phyloP scores from a whole-genome alignment of 2,797 vertebrate species.

The Falco novaeseelandiae region DNA sequence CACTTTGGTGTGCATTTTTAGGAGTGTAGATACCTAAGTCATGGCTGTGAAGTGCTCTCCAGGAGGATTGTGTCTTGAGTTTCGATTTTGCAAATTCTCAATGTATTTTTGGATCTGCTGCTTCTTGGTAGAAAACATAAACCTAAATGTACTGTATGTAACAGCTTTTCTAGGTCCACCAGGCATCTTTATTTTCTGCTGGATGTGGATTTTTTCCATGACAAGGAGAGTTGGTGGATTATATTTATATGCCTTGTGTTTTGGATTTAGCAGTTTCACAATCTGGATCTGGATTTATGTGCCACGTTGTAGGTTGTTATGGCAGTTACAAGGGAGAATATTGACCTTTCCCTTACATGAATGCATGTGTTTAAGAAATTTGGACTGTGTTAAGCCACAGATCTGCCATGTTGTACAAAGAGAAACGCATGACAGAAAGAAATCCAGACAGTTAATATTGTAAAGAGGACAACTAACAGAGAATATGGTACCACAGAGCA shows the following conservation, averaged over 20 bases:
- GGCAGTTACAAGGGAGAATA: neutral
- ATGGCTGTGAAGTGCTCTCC: neutral
- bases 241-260: neutral
- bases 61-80: neutral
- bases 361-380: neutral
- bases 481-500: neutral
- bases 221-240: neutral
- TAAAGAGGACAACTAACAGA: neutral
- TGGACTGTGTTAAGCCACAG: fast-evolving
- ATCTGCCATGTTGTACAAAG: neutral
- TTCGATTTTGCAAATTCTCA: neutral
- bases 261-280: neutral
- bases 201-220: neutral
- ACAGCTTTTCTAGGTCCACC: neutral
- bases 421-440: neutral
- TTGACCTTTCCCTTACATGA: neutral
- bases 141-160: neutral
- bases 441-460: neutral
- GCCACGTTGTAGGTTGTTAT: neutral
- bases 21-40: neutral
- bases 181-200: neutral
- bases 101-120: neutral
- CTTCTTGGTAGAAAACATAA: neutral
- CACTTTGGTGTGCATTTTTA: neutral
- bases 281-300: neutral